A percentile compares a stretch with the other conserved stretches of the same genome.
phyloP scores from a whole-genome alignment of 1,140 invertebrate species.

The Nilaparvata lugens region DNA sequence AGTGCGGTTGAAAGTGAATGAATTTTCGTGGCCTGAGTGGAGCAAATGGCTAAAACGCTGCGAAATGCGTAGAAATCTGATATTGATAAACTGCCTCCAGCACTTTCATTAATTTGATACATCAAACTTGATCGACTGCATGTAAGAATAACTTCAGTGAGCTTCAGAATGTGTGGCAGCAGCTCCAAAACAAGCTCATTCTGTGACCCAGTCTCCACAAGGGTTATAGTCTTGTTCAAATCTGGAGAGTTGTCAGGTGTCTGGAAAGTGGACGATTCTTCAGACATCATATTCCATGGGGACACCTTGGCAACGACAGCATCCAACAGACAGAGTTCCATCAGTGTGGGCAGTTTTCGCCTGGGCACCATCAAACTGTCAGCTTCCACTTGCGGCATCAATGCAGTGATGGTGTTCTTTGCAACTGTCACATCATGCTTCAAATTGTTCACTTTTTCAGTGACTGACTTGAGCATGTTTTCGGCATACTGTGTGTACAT shows the following conservation, averaged over 20 bases:
- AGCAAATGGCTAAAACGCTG: slow-evolving; percentile 50
- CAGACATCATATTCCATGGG: slow-evolving; percentile 44
- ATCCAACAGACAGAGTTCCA: slow-evolving; percentile 55
- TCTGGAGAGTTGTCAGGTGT: slow-evolving; percentile 8
- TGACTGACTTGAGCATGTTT: slow-evolving; percentile 58
- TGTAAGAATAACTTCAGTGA: slow-evolving; percentile 48
- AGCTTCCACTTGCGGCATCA: slow-evolving; percentile 44
- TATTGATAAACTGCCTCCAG: slow-evolving; percentile 37
- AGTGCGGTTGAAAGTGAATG: slow-evolving; percentile 44
- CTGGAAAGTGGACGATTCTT: slow-evolving; percentile 32
- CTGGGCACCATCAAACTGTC: slow-evolving; percentile 38
- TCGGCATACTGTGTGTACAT: slow-evolving; percentile 76
- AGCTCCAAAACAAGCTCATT: slow-evolving; percentile 44
- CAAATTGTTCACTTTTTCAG: slow-evolving; percentile 50
- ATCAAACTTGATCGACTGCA: slow-evolving; percentile 42
- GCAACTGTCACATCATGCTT: slow-evolving; percentile 62
- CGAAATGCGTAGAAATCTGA: slow-evolving; percentile 43
- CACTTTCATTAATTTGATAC: slow-evolving; percentile 41
- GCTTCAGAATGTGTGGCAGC: slow-evolving; percentile 47
- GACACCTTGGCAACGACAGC: slow-evolving; percentile 56
- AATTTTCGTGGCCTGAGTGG: slow-evolving; percentile 40
- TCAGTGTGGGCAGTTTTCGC: slow-evolving; percentile 49
- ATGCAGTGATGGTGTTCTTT: slow-evolving; percentile 53
- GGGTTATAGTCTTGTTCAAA: not conserved
- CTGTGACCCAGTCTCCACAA: slow-evolving; percentile 10